These are phyloP conservation scores for Valencia hispanica DNA, from an alignment of 2,797 vertebrate species.

Conservation along the genomic window DNA sequence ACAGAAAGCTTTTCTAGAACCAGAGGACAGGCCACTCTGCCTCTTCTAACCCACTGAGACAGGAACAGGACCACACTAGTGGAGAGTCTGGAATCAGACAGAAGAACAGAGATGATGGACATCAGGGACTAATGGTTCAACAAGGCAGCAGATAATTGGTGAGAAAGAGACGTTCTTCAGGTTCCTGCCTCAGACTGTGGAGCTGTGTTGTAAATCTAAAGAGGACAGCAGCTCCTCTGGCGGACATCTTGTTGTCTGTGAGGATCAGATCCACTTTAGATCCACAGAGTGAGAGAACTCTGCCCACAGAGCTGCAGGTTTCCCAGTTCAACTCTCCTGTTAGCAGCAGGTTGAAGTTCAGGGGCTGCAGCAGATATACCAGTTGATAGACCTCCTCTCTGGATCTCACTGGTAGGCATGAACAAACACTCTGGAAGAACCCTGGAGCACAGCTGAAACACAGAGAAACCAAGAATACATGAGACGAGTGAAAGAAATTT, in stretches of 20 bases:
- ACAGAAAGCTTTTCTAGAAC: constrained; percentile 43
- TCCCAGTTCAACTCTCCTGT: constrained; percentile 24
- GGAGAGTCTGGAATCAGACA: constrained; percentile 33
- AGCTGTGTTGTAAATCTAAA: constrained; percentile 40
- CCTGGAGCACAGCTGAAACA: constrained; percentile 33
- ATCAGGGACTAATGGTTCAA: background rate
- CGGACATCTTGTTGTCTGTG: constrained; percentile 39
- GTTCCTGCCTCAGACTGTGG: constrained; percentile 51
- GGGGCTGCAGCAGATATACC: constrained; percentile 40
- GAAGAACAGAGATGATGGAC: background rate
- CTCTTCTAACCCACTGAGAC: constrained; percentile 22
- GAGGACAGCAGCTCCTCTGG: constrained; percentile 32
- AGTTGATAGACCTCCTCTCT: constrained; percentile 35
- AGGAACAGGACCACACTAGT: constrained; percentile 3
- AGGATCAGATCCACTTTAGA: constrained; percentile 53
- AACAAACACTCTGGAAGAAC: constrained; percentile 39
- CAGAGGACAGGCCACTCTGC: background rate
- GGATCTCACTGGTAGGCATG: constrained; percentile 24
- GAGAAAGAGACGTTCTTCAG: background rate
- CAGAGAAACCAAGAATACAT: background rate
- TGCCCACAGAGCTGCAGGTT: constrained; percentile 51
- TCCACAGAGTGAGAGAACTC: constrained; percentile 27
- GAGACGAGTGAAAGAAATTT: background rate
- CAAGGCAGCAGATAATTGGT: rapidly evolving
- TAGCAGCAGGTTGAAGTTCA: constrained; percentile 40